Evolutionary conservation across 2,797 vertebrate species (phyloP), one percentile per base, ranked within the genome.

Genomic region (Oceanodroma leucorhoa): DNA sequence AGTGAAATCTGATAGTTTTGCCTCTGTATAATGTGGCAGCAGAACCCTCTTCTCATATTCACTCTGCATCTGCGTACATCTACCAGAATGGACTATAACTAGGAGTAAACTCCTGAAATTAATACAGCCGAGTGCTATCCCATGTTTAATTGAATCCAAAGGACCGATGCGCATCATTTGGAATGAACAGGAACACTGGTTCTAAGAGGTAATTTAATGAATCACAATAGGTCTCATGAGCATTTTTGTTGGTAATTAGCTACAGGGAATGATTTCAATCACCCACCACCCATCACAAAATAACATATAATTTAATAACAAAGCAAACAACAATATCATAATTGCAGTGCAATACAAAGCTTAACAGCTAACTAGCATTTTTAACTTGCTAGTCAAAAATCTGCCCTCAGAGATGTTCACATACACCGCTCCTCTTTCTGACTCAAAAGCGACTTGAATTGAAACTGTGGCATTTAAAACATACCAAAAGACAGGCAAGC

Each of bases 201-300:
- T 82, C 46, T 38, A 40, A 38, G 53, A 92, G 65, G 71, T 54
- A 93, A 90, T 34, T 84, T 71, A 90, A 91, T 87, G 83, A 93
- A 77, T 92, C 83, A 80, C 40, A 81, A 79, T 9, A 93, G 55
- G 89, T 86, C 89, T 91, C 84, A 41, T 61, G 82, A 93, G 54
- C 38, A 75, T 85, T 89, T 96, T 27, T 83, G 24, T 61, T 72
- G 69, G 32, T 67, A 83, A 94, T 94, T 67, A 93, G 61, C 87
- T 71, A 69, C 41, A 78, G 41, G 82, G 69, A 78, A 89, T 54
- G 7, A 89, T 83, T 93, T 96, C 89, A 48, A 29, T 73, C 90
- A 84, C 45, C 30, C 75, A 65, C 46, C 87, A 72, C 36, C 76
- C 65, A 89, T 75, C 46, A 54, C n/a, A 69, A 55, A 84, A 76